A percentile compares a stretch with the other conserved stretches of the same genome.
Conservation (phyloP, 2,888 invertebrate species). For the Rhingia campestris region DNA sequence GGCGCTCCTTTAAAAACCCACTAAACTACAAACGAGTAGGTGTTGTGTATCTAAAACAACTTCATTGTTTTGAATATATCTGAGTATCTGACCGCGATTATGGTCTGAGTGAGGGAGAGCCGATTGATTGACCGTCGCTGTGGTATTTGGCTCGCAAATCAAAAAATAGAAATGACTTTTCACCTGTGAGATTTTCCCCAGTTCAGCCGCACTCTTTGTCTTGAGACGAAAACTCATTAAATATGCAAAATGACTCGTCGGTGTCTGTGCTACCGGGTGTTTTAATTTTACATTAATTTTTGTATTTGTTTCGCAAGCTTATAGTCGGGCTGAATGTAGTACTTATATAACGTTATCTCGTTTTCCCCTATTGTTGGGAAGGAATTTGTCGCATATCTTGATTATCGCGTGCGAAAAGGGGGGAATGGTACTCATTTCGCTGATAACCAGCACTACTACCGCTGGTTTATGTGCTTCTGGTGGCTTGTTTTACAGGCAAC, state of each 20-base stretch:
- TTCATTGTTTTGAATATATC: conserved; percentile 8
- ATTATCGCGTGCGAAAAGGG: conserved; percentile 29
- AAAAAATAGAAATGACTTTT: conserved; percentile 69
- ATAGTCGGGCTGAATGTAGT: neutral
- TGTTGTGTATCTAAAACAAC: conserved; percentile 3
- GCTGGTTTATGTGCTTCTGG: conserved; percentile 14
- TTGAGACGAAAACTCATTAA: conserved; percentile 13
- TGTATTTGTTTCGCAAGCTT: conserved; percentile 4
- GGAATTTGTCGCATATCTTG: conserved; percentile 14
- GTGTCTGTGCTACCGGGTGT: neutral
- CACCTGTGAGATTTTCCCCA: conserved; percentile 46
- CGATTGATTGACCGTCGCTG: conserved; percentile 19
- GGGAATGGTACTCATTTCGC: conserved; percentile 28
- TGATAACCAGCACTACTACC: conserved; percentile 48
- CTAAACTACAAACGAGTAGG: neutral
- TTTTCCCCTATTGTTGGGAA: conserved; percentile 8
- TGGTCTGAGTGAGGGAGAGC: neutral
- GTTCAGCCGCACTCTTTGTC: conserved; percentile 17
- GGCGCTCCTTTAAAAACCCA: neutral
- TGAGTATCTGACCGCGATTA: neutral
- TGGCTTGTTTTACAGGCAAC: conserved; percentile 1
- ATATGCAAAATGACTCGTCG: conserved; percentile 20
- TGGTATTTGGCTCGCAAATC: conserved; percentile 25
- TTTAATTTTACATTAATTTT: neutral
- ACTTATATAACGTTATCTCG: conserved; percentile 51